phyloP scores from a whole-genome alignment of 2,113 vertebrate species.

The Phoenicopterus ruber region DNA sequence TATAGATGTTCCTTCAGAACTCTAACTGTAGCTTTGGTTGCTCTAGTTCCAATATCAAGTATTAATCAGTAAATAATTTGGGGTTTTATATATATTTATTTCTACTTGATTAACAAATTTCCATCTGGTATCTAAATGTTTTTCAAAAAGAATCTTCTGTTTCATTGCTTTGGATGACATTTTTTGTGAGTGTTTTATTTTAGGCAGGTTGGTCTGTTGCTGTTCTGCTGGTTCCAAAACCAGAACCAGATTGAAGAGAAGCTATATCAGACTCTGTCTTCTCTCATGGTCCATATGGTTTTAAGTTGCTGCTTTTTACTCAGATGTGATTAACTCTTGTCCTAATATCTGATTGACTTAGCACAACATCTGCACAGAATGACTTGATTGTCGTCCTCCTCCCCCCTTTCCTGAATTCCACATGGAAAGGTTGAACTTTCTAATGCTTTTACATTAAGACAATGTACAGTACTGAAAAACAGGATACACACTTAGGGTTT shows the following conservation, averaged over 20 bases:
- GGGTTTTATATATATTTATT: neutral
- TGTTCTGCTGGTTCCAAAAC: neutral
- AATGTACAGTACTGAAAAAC: conserved; percentile 25
- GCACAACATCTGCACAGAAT: neutral
- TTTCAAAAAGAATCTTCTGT: neutral
- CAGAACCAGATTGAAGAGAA: neutral
- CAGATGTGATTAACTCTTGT: neutral
- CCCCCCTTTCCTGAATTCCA: neutral
- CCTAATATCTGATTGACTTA: neutral
- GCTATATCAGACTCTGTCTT: neutral
- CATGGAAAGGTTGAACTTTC: conserved; percentile 1
- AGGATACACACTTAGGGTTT: neutral
- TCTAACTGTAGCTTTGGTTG: neutral
- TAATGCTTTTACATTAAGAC: conserved; percentile 2
- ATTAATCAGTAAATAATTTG: neutral
- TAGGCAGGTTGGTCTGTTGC: neutral
- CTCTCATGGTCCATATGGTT: neutral
- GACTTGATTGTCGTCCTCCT: neutral
- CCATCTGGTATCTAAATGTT: neutral
- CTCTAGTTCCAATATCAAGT: neutral
- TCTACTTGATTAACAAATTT: neutral
- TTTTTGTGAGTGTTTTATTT: neutral
- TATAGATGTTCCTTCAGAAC: neutral
- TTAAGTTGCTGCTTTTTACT: neutral
- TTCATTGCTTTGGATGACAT: neutral